Base-by-base conservation (phyloP, 2,888 invertebrate genomes). In the Sinhomidia bicolor region DNA sequence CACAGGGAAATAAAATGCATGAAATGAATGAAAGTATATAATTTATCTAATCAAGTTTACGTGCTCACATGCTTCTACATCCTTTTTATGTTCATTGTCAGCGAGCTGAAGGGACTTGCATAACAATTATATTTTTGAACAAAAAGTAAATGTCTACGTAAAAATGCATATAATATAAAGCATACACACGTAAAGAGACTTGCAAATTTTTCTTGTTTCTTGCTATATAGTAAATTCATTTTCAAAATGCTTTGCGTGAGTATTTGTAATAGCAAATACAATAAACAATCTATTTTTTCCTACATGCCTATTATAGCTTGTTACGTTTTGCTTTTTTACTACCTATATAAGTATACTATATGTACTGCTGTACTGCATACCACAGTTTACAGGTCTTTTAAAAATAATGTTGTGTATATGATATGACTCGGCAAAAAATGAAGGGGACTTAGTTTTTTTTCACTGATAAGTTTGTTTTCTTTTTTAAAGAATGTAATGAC, bases 1-100 rank as follows among this genome's bases (percentile, higher is more conserved):
- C 78, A 78, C 51, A 78, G 85, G 85, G 85, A 85, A 68, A 79
- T 68, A 54, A 68, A 23, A 54, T 65, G 20, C 41, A 85, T 14
- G 3, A 44, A 85, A 78, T 85, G 79, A 85, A 79, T 85, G 79
- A 85, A 85, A 85, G 85, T 85, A 78, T 85, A 26, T 57, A 85
- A 85, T 85, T 85, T 85, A 85, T 79, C 85, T 85, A 85, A 79
- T 85, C 78, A 85, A 85, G 85, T 85, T 85, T 85, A 79, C 79
- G 68, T 85, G 79, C 78, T 76, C 62, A 62, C 62, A 76, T 76
- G 74, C 68, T 65, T 68, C 85, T 79, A 82, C 65, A 62, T 57
- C 32, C n/a, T n/a, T 68, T 36, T 65, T 47, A 3, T 57, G 20
- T 79, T 79, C 76, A 51, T 17, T 51, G 54, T 60, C 60, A 41